phyloP scores from a whole-genome alignment of 2,888 invertebrate genomes.

The Morpho helenor region DNA sequence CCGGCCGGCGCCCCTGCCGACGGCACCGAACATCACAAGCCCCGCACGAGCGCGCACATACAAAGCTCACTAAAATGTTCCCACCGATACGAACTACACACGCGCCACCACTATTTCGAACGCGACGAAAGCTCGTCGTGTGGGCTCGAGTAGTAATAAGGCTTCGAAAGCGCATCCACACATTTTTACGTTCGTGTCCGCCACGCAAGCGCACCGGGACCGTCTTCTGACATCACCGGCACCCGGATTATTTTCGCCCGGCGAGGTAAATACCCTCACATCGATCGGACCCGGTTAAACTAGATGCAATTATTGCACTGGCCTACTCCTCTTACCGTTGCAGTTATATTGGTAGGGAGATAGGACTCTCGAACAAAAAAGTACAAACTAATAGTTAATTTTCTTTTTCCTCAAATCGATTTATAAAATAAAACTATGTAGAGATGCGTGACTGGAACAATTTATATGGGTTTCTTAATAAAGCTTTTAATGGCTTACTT shows the following conservation, averaged over 20 bases:
- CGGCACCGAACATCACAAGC: constrained; percentile 30
- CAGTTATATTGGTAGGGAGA: constrained; percentile 41
- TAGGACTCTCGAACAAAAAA: not conserved
- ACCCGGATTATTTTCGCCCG: constrained; percentile 78
- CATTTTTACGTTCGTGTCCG: constrained; percentile 37
- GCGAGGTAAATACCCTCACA: constrained; percentile 79
- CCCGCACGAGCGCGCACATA: constrained; percentile 25
- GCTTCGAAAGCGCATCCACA: constrained; percentile 41
- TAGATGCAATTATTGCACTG: constrained; percentile 78
- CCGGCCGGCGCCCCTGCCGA: constrained; percentile 33
- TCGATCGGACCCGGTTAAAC: constrained; percentile 76
- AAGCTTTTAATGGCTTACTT: too few species aligned
- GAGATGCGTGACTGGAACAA: too few species aligned
- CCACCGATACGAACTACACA: constrained; percentile 27
- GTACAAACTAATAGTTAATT: too few species aligned
- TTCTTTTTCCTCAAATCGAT: too few species aligned
- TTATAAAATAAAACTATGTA: too few species aligned
- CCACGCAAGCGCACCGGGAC: constrained; percentile 34
- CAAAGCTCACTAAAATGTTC: constrained; percentile 21
- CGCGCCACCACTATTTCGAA: constrained; percentile 26
- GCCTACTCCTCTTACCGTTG: constrained; percentile 60
- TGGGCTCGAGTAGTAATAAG: constrained; percentile 36
- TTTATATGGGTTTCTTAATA: too few species aligned
- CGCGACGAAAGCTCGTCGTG: constrained; percentile 36
- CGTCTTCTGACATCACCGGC: constrained; percentile 72